Conservation (phyloP, 2,113 vertebrate genomes). For the Noctilio leporinus region DNA sequence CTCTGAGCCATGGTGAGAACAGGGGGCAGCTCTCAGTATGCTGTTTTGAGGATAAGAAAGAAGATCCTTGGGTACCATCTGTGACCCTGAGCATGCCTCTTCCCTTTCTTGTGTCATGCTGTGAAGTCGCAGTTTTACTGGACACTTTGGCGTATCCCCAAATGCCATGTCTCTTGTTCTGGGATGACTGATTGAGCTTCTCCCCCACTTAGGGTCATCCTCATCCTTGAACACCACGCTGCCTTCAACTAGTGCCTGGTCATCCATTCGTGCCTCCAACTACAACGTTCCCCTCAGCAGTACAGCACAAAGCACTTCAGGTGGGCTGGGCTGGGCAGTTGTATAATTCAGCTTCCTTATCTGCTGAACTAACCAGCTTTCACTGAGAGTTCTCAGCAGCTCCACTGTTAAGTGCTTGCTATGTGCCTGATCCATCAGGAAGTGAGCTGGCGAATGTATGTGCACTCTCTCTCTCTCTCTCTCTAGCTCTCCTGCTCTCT, state of each 20-base stretch:
- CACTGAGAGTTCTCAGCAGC: background rate
- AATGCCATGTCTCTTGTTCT: accelerated
- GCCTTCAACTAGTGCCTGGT: constrained; percentile 99
- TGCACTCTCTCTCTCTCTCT: no score
- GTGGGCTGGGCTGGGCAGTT: constrained; percentile 65
- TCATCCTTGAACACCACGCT: constrained; percentile 99
- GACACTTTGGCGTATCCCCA: background rate
- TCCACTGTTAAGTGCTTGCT: background rate
- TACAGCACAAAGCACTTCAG: constrained; percentile 99
- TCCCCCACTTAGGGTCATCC: constrained; percentile 88
- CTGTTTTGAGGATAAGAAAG: background rate
- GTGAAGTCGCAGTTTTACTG: accelerated
- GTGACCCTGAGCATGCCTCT: accelerated
- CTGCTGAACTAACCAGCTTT: background rate
- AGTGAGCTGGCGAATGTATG: no score
- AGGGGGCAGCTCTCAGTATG: no score
- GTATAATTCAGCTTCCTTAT: background rate
- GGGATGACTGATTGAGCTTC: background rate
- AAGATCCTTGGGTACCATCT: accelerated
- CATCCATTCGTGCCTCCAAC: constrained; percentile 99
- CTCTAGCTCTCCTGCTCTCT: accelerated
- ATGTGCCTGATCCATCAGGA: background rate
- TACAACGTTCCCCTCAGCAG: constrained; percentile 99
- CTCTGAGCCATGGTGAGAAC: background rate
- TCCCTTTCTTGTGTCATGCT: background rate